Evolutionary conservation across 2,888 invertebrate species (phyloP), one percentile per base, ranked within the genome.

Genomic region (Gerris lacustris): DNA sequence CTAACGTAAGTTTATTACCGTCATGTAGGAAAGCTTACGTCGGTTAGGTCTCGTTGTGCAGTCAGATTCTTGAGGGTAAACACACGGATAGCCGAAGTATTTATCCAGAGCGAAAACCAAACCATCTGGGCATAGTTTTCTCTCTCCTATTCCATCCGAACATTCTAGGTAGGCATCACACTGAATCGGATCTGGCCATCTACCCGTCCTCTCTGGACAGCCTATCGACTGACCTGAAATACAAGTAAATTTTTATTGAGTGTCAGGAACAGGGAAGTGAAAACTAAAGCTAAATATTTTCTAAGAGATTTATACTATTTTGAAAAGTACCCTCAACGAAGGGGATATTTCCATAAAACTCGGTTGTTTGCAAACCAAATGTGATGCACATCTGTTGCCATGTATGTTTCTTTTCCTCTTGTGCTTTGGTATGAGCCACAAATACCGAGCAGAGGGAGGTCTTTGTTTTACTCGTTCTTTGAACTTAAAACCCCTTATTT

Each of bases 121-220:
- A 63, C 93, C 93, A 77, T 94, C 93, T 0, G 92, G 89, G 75
- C 94, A 94, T 5, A 87, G 79, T 77, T 90, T 89, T 78, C 91
- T 88, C 78, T 88, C 87, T 0, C 87, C 82, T 6, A 88, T 85
- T 18, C 92, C 92, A 75, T 93, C 87, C 15, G 63, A 55, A 78
- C 90, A 90, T 78, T 90, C 88, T 71, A 88, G 82, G 77, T 89
- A 90, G 76, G 85, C 86, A 77, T 92, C 92, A 77, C 91, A 92
- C 78, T 89, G 88, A 9, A 85, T 86, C 0, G 86, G 79, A 0
- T 87, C 84, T 0, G 89, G 84, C 76, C 84, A 88, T 7, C 90
- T 84, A 68, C 88, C 90, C 77, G 88, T 88, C 67, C 84, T 85
- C 77, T 90, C 87, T 0, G 84, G 85, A 78, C 91, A 91, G 15